A percentile compares a stretch with the other conserved stretches of the same genome.
phyloP scores from a whole-genome alignment of 2,888 invertebrate genomes.

The Oligia fasciuncula region DNA sequence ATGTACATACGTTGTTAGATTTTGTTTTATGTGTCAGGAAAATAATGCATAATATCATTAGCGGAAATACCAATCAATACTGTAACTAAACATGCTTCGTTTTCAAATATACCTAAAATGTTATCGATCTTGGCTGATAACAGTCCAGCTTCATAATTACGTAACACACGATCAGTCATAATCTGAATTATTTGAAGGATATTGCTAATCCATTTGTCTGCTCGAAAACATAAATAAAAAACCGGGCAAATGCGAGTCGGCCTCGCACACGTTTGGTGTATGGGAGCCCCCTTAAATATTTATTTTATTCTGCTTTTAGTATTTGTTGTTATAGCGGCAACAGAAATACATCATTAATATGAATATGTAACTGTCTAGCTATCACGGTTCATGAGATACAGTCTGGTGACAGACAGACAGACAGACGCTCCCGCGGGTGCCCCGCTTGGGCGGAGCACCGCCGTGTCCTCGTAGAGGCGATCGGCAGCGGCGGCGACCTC shows the following conservation, averaged over 20 bases:
- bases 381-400: no score
- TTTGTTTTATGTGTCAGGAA: conserved; percentile 28
- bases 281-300: no score
- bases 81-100: neutral
- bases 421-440: no score
- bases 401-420: no score
- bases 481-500: no score
- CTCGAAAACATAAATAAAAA: neutral
- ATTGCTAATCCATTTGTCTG: neutral
- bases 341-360: no score
- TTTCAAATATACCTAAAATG: neutral
- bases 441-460: no score
- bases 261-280: no score
- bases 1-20: conserved; percentile 23
- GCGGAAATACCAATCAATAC: conserved; percentile 9
- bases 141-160: neutral
- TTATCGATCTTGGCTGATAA: neutral
- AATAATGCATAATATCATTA: conserved; percentile 23
- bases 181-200: neutral
- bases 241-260: neutral
- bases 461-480: no score
- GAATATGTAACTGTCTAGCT: no score
- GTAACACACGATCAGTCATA: neutral
- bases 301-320: no score
- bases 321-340: no score